A percentile compares a stretch with the other conserved stretches of the same genome.
Conservation (phyloP, 1,140 invertebrate genomes). For the Papilio glaucus region DNA sequence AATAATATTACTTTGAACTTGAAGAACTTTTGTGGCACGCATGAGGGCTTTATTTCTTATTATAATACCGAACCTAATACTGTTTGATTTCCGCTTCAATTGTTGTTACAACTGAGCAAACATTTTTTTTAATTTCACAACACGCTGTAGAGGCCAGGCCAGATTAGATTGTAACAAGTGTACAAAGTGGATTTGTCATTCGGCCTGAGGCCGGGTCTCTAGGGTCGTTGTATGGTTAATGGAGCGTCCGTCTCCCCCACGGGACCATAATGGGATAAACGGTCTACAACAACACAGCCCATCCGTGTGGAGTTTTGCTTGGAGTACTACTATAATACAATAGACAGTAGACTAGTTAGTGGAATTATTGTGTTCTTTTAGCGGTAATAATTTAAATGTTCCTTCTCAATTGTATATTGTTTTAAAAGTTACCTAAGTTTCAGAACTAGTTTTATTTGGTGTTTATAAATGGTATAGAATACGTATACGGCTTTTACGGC, state of each 20-base stretch:
- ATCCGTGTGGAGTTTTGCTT: conserved; percentile 28
- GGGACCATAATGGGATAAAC: conserved; percentile 68
- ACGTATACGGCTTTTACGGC: no score
- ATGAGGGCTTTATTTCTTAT: no score
- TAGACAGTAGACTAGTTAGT: background rate
- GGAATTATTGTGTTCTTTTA: background rate
- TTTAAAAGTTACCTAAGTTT: no score
- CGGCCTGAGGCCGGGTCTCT: conserved; percentile 34
- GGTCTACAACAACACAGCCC: conserved; percentile 47
- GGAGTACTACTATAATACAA: background rate
- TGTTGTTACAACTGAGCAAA: no score
- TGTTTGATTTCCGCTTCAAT: background rate
- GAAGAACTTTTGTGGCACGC: no score
- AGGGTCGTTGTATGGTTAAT: conserved; percentile 50
- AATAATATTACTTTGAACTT: no score
- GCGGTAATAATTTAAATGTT: background rate
- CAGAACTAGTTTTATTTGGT: background rate
- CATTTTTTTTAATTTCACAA: background rate
- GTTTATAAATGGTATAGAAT: background rate
- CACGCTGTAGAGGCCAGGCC: background rate
- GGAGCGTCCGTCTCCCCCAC: conserved; percentile 41
- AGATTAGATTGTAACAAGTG: background rate
- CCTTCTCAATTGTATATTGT: no score
- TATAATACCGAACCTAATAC: background rate
- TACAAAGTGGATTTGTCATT: conserved; percentile 12